These are phyloP conservation scores for Brachynemurus nebulosus DNA, from an alignment of 2,888 invertebrate genomes.

Conservation along the genomic window DNA sequence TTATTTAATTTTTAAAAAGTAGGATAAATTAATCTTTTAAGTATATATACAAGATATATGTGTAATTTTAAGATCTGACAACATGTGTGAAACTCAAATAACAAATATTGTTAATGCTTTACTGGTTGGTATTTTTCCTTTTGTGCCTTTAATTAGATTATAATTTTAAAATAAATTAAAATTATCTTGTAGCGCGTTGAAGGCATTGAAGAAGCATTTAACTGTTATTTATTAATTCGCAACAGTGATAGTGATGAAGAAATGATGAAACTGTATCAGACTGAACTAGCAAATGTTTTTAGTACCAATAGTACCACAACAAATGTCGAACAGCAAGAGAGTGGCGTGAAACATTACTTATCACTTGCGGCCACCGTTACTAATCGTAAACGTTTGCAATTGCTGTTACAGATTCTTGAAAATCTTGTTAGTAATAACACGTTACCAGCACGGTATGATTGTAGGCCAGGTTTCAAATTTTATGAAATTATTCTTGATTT, in stretches of 20 bases:
- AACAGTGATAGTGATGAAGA: slow-evolving; percentile 49
- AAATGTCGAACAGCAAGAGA: slow-evolving; percentile 59
- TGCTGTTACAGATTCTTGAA: slow-evolving; percentile 62
- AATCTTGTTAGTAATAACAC: slow-evolving; percentile 57
- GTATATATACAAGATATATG: too few relatives aligned
- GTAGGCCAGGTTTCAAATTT: not conserved
- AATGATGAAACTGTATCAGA: slow-evolving; percentile 50
- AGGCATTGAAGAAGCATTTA: slow-evolving; percentile 78
- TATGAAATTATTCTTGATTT: not conserved
- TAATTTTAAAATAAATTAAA: not conserved
- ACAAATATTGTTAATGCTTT: slow-evolving; percentile 49
- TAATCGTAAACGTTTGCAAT: slow-evolving; percentile 59
- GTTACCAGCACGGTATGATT: slow-evolving; percentile 55
- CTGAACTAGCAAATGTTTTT: slow-evolving; percentile 39
- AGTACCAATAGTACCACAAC: slow-evolving; percentile 46
- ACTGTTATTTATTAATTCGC: slow-evolving; percentile 71
- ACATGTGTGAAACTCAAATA: slow-evolving; percentile 49
- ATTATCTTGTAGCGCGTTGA: slow-evolving; percentile 51
- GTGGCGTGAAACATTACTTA: slow-evolving; percentile 60
- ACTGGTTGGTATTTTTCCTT: slow-evolving; percentile 16
- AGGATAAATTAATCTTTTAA: too few relatives aligned
- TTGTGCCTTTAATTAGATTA: not conserved
- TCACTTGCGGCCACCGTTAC: slow-evolving; percentile 56
- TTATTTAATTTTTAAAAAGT: too few relatives aligned
- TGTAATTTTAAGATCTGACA: too few relatives aligned